A percentile compares a stretch with the other conserved stretches of the same genome.
Conservation (phyloP, 2,797 vertebrate genomes). For the Halcyon chelicuti region DNA sequence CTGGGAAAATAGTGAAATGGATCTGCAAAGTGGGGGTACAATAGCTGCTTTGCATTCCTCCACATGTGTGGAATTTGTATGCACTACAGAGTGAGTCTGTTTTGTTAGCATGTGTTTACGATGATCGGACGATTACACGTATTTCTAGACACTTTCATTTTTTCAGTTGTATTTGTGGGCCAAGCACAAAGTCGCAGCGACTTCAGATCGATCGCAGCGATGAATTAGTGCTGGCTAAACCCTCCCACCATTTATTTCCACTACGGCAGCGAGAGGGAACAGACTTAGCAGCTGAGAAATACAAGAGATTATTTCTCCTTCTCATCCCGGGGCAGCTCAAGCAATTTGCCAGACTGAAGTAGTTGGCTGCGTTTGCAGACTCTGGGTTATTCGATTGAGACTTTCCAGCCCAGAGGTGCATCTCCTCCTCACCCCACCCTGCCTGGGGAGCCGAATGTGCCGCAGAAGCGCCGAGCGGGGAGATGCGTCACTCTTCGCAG, state of each 20-base stretch:
- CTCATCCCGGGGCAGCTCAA: background rate
- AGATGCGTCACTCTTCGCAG: background rate
- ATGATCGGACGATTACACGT: background rate
- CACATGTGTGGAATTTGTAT: conserved; percentile 58
- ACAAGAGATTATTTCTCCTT: conserved; percentile 4
- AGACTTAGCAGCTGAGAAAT: background rate
- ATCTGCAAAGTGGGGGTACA: conserved; percentile 44
- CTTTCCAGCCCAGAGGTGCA: background rate
- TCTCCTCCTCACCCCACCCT: background rate
- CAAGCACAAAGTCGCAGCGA: background rate
- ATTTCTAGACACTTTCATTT: conserved; percentile 20
- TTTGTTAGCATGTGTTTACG: conserved; percentile 27
- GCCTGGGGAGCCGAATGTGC: background rate
- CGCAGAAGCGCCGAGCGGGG: rapidly evolving
- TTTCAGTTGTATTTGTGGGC: background rate
- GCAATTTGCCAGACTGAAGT: background rate
- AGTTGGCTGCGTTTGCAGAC: background rate
- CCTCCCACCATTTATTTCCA: conserved; percentile 54
- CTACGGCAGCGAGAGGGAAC: background rate
- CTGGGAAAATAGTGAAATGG: conserved; percentile 53
- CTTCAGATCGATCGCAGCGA: background rate
- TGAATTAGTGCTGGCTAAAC: conserved; percentile 46
- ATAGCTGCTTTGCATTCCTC: conserved; percentile 68
- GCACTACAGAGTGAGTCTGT: conserved; percentile 64
- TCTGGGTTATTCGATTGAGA: background rate